Evolutionary conservation across 2,797 vertebrate genomes (phyloP).

Genomic region (Hydrolagus colliei): DNA sequence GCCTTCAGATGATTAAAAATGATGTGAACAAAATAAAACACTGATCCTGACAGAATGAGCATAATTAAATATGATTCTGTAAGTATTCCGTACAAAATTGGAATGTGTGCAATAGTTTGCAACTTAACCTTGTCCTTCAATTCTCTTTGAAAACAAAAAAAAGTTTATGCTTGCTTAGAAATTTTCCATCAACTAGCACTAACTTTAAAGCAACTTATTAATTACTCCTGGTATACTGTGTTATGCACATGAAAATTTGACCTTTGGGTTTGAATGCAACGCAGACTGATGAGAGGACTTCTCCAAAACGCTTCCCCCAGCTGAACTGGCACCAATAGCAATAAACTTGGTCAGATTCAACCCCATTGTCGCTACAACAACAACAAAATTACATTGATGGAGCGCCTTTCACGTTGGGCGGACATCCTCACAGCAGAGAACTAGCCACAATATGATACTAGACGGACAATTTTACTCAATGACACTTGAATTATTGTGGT

Average conservation of each 20-base stretch:
- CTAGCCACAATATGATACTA: not conserved
- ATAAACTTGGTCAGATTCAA: not conserved
- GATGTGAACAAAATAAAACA: too few species aligned
- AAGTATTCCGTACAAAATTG: too few species aligned
- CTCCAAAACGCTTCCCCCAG: not conserved
- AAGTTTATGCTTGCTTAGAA: not conserved
- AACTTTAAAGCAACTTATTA: not conserved
- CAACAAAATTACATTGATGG: too few species aligned
- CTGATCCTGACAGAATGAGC: too few species aligned
- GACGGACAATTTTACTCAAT: too few species aligned
- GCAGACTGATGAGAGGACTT: not conserved
- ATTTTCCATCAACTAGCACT: not conserved
- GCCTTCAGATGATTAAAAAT: too few species aligned
- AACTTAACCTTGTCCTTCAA: not conserved
- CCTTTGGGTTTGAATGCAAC: not conserved
- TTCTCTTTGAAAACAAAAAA: not conserved
- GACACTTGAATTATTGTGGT: too few species aligned
- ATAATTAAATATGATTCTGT: too few species aligned
- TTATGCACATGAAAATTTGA: too few species aligned
- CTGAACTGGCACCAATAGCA: not conserved
- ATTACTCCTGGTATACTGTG: not conserved
- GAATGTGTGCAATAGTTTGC: not conserved
- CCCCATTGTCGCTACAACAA: not conserved
- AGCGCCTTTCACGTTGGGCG: too few species aligned
- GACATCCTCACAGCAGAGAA: not conserved